Conservation (phyloP, 1,140 invertebrate genomes). For the Nasonia longicornis region DNA sequence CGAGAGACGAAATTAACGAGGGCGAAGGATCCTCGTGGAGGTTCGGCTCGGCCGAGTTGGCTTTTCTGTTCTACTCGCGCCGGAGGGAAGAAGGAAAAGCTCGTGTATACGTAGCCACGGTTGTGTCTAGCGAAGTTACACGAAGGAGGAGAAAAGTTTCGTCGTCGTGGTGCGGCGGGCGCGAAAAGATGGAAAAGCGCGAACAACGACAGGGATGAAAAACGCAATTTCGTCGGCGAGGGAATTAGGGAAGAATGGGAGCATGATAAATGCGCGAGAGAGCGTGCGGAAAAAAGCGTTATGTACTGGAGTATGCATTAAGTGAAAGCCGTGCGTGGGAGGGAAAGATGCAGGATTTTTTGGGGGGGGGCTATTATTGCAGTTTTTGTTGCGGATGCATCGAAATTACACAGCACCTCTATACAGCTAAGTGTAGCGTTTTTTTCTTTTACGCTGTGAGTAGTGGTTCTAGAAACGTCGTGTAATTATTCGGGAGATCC, state of each 20-base stretch:
- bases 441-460: too few species aligned
- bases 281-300: not conserved
- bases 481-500: too few species aligned
- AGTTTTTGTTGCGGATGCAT: too few species aligned
- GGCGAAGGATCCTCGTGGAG: constrained; percentile 21
- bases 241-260: not conserved
- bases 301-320: not conserved
- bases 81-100: not conserved
- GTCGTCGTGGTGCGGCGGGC: not conserved
- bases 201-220: not conserved
- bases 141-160: not conserved
- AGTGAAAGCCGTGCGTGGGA: not conserved
- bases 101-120: not conserved
- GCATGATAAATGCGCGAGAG: not conserved
- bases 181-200: not conserved
- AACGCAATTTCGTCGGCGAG: not conserved
- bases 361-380: too few species aligned
- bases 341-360: not conserved
- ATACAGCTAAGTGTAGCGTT: too few species aligned
- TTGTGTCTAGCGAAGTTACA: too few species aligned
- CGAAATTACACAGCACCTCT: too few species aligned
- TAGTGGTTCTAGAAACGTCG: too few species aligned
- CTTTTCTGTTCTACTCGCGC: not conserved
- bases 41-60: constrained; percentile 24
- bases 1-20: constrained; percentile 9